Evolutionary conservation across 1,140 invertebrate genomes (phyloP).

Genomic region (Bombyx mandarina): DNA sequence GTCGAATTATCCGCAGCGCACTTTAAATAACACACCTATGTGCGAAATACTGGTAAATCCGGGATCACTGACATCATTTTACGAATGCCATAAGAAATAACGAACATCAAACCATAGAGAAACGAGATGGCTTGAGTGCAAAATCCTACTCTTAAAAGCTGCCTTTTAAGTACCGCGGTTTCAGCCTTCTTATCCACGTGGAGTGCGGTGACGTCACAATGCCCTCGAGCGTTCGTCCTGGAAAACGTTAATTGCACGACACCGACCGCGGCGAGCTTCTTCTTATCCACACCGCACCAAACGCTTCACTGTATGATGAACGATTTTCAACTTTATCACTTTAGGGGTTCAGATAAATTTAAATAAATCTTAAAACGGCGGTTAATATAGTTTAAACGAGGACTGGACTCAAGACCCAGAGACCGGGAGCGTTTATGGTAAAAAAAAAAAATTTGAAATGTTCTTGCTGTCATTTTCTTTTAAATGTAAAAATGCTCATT

Average conservation of each 20-base stretch:
- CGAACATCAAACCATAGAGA: slow-evolving; percentile 1
- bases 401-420: no score
- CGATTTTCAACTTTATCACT: no score
- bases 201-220: slow-evolving; percentile 33
- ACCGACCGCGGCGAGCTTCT: slow-evolving; percentile 22
- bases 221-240: slow-evolving; percentile 27
- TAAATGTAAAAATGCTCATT: no score
- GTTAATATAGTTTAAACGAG: no score
- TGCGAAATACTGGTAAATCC: neutral
- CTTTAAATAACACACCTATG: no score
- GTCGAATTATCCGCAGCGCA: no score
- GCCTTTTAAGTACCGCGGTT: slow-evolving; percentile 25
- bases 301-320: slow-evolving; percentile 1
- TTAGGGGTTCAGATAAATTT: no score
- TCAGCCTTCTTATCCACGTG: slow-evolving; percentile 25
- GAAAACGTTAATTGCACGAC: slow-evolving; percentile 50
- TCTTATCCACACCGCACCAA: slow-evolving; percentile 19
- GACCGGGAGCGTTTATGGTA: no score
- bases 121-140: slow-evolving; percentile 7
- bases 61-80: neutral
- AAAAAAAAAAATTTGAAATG: no score
- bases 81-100: neutral
- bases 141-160: slow-evolving; percentile 26
- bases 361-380: no score
- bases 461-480: no score